phyloP scores from a whole-genome alignment of 2,888 invertebrate genomes.

The Drosophila paramelanica region DNA sequence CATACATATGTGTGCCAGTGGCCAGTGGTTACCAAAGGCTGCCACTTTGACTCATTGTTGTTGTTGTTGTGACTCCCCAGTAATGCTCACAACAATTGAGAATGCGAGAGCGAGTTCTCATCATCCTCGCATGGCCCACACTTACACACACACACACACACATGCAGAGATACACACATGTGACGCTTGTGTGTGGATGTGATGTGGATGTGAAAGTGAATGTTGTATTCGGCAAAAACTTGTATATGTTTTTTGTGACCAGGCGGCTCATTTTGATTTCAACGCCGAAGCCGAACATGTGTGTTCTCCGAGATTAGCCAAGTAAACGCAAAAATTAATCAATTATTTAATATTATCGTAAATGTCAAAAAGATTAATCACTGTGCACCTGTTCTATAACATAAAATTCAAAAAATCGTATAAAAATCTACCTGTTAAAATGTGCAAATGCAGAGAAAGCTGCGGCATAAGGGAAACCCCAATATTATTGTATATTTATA shows the following conservation, averaged over 20 bases:
- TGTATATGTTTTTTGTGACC: background rate
- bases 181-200: background rate
- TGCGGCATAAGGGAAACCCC: no score
- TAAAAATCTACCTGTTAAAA: no score
- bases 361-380: no score
- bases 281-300: conserved; percentile 30
- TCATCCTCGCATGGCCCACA: background rate
- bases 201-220: conserved; percentile 1
- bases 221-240: background rate
- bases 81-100: background rate
- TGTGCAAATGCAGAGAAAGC: no score
- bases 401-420: no score
- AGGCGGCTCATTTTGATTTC: conserved; percentile 43
- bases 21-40: conserved; percentile 11
- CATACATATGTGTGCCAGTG: conserved; percentile 1
- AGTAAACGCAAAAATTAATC: background rate
- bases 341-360: no score
- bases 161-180: background rate
- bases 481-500: no score
- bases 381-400: no score
- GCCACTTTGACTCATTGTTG: conserved; percentile 5
- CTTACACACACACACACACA: no score
- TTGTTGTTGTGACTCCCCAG: conserved; percentile 7
- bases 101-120: conserved; percentile 10
- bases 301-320: conserved; percentile 2